These are phyloP conservation scores for Chromobotia macracanthus DNA, from an alignment of 2,797 vertebrate genomes.

Conservation along the genomic window DNA sequence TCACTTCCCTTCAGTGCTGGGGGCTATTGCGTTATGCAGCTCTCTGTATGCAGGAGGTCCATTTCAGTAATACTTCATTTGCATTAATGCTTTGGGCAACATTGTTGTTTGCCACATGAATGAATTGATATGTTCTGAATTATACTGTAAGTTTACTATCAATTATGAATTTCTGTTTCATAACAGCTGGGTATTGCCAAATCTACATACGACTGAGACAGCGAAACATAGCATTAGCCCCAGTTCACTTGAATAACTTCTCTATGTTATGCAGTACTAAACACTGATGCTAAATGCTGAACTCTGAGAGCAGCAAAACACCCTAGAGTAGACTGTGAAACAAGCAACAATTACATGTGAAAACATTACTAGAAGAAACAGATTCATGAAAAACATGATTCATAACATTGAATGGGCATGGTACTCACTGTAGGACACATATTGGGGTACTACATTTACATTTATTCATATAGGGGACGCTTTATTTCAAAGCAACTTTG, in stretches of 20 bases:
- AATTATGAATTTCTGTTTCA: too few species aligned
- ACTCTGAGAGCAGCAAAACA: not conserved
- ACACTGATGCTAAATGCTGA: conserved; percentile 2
- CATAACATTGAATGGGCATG: conserved; percentile 3
- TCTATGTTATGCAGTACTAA: conserved; percentile 21
- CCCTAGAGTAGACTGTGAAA: not conserved
- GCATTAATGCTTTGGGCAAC: too few species aligned
- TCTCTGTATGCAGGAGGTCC: not conserved
- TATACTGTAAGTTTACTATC: too few species aligned
- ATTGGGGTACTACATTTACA: too few species aligned
- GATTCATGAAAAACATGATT: conserved; percentile 26
- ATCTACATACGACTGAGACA: conserved; percentile 20
- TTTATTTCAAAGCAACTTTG: too few species aligned
- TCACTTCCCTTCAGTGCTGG: not conserved
- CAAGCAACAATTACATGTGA: not conserved
- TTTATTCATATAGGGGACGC: too few species aligned
- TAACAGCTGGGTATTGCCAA: too few species aligned
- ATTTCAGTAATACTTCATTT: not conserved
- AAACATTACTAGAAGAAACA: not conserved
- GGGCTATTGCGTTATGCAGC: not conserved
- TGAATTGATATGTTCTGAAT: too few species aligned
- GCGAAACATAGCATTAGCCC: conserved; percentile 7
- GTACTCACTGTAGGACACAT: not conserved
- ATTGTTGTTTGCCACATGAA: too few species aligned
- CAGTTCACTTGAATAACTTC: conserved; percentile 17